Base-by-base conservation (phyloP, 1,140 invertebrate genomes). In the Pseudomyrmex flavicornis region DNA sequence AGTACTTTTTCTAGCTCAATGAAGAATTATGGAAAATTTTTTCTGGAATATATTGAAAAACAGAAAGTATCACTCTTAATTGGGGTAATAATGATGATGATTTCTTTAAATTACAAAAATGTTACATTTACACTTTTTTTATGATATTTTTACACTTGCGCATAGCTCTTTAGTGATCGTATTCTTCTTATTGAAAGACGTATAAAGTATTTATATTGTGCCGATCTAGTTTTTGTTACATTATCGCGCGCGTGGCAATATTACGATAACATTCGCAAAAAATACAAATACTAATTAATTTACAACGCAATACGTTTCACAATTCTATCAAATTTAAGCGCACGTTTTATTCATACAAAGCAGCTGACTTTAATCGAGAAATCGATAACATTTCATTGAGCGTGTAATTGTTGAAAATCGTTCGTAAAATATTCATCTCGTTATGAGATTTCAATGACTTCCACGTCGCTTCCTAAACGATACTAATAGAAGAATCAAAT, bases 401-500 rank as follows among this genome's bases (percentile, higher is more conserved):
- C 63, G 15, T 58, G 10, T 77, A 77, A 79, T 69, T 20, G 48
- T 48, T 46, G 52, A 5, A 79, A 69, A 69, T 69, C 35, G 63
- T 58, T 50, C 50, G 17, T 54, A 20, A 79, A 79, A 79, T 79
- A 48, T 69, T 79, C 17, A 79, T 79, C 26, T 44, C 35, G 13
- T 69, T 58, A n/a, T 46, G 35, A 79, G 75, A 69, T 77, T 68
- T 77, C 75, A 68, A 77, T 79, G 65, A 48, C 20, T 79, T 79
- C 65, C 76, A 48, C 20, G 17, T 56, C 35, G 50, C 35, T 70
- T 79, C 65, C 65, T 58, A 69, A 70, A 59, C 35, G 65, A 79
- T 68, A 79, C 63, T 79, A 79, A 69, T 58, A 35, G 26, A 35
- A 69, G n/a, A 79, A 69, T 79, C 15, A 52, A 59, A 58, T 58